Conservation (phyloP, 2,797 vertebrate genomes). For the Knipowitschia caucasica region DNA sequence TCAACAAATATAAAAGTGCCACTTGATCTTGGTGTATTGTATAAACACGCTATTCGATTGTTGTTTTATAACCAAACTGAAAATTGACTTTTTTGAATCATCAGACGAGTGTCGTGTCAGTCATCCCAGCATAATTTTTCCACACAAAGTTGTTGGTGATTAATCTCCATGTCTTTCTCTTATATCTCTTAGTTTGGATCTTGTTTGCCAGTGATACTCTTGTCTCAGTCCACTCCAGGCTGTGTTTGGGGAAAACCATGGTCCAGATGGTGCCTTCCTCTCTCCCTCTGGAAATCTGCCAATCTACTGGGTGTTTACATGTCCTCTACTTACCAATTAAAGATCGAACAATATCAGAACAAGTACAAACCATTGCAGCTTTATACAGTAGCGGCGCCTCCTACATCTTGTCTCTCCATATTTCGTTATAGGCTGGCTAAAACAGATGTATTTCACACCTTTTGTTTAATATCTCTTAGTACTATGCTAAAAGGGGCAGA, state of each 20-base stretch:
- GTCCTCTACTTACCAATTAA: constrained; percentile 33
- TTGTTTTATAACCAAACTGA: too few species aligned
- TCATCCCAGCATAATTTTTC: too few species aligned
- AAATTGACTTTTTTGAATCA: too few species aligned
- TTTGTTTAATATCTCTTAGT: constrained; percentile 53
- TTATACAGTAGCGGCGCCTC: constrained; percentile 29
- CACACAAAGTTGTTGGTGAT: not conserved
- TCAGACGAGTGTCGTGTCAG: too few species aligned
- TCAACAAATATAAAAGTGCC: not conserved
- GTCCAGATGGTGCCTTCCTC: constrained; percentile 69
- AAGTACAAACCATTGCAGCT: too few species aligned
- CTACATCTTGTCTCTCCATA: constrained; percentile 18
- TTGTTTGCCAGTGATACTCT: not conserved
- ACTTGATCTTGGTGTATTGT: too few species aligned
- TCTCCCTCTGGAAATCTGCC: constrained; percentile 50
- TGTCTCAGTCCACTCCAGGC: constrained; percentile 55
- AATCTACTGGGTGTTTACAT: constrained; percentile 53
- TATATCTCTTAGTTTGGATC: not conserved
- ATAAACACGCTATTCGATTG: too few species aligned
- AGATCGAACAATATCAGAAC: constrained; percentile 48
- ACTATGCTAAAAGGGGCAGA: constrained; percentile 64
- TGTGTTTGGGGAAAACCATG: constrained; percentile 46
- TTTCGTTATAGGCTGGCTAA: constrained; percentile 13
- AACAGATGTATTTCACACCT: constrained; percentile 38
- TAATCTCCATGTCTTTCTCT: not conserved